These are phyloP conservation scores for Argentina silus DNA, from an alignment of 2,797 vertebrate species.

Conservation along the genomic window DNA sequence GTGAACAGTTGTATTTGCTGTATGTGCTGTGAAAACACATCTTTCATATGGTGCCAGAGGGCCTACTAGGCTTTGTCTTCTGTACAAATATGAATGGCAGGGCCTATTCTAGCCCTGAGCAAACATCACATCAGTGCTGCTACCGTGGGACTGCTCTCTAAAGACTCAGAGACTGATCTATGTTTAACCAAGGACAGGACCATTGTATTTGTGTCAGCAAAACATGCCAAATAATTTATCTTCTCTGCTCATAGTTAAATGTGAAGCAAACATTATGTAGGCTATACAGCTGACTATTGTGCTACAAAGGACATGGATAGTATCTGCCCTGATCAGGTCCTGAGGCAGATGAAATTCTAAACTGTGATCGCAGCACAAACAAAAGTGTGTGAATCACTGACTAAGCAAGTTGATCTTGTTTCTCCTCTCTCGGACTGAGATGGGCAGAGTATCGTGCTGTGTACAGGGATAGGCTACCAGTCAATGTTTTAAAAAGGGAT, in stretches of 20 bases:
- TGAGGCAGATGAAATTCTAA: too few relatives aligned
- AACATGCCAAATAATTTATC: too few relatives aligned
- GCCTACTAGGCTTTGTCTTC: constrained; percentile 59
- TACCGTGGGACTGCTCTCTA: constrained; percentile 53
- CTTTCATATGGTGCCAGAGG: constrained; percentile 64
- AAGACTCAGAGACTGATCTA: constrained; percentile 47
- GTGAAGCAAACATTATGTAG: too few relatives aligned
- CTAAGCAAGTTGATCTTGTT: constrained; percentile 2
- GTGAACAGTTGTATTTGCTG: constrained; percentile 59
- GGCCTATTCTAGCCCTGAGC: constrained; percentile 48
- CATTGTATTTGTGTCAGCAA: too few relatives aligned
- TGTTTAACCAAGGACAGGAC: background rate
- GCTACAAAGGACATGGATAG: too few relatives aligned
- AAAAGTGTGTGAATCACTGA: constrained; percentile 18
- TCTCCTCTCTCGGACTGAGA: constrained; percentile 15
- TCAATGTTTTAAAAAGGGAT: constrained; percentile 39
- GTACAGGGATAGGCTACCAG: constrained; percentile 6
- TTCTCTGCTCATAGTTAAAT: too few relatives aligned
- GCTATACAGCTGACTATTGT: too few relatives aligned
- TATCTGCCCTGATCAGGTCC: background rate
- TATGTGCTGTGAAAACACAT: constrained; percentile 48
- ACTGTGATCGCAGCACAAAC: constrained; percentile 8
- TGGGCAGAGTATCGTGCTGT: constrained; percentile 17
- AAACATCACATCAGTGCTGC: constrained; percentile 41
- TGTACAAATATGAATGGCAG: constrained; percentile 67